Evolutionary conservation across 2,797 vertebrate species (phyloP).

Genomic region (Ataeniobius toweri): DNA sequence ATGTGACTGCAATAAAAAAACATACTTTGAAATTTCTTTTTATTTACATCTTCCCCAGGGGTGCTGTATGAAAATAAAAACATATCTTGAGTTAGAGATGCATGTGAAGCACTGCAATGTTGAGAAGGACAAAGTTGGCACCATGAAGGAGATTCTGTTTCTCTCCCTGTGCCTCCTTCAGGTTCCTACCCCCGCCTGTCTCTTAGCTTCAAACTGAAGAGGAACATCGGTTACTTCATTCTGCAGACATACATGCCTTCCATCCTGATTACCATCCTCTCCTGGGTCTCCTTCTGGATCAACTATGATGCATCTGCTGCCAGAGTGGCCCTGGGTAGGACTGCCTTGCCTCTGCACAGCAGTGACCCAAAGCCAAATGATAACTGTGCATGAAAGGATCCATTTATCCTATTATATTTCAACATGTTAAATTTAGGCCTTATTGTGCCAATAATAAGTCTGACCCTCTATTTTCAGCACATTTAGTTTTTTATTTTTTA

Average conservation of each 20-base stretch:
- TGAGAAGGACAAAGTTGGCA: conserved; percentile 43
- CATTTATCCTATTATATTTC: conserved; percentile 42
- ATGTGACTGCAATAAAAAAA: background rate
- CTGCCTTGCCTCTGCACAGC: conserved; percentile 44
- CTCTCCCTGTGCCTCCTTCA: conserved; percentile 68
- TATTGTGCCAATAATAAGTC: conserved; percentile 36
- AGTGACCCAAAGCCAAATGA: conserved; percentile 60
- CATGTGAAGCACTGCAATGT: conserved; percentile 16
- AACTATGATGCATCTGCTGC: conserved; percentile 99
- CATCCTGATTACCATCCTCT: conserved; percentile 98
- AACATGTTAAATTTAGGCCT: conserved; percentile 16
- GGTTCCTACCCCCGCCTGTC: conserved; percentile 98
- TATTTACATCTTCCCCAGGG: background rate
- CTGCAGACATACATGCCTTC: conserved; percentile 99
- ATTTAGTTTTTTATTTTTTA: conserved; percentile 30
- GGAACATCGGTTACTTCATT: conserved; percentile 99
- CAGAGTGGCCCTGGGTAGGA: conserved; percentile 96
- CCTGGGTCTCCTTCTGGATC: conserved; percentile 98
- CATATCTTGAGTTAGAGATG: background rate
- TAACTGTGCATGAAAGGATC: conserved; percentile 47
- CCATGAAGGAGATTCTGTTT: conserved; percentile 61
- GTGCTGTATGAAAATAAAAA: background rate
- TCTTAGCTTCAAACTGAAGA: conserved; percentile 99
- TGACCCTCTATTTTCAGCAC: conserved; percentile 42
- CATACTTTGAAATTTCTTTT: background rate